Conservation (phyloP, 2,797 vertebrate genomes). For the Siniperca obscura region DNA sequence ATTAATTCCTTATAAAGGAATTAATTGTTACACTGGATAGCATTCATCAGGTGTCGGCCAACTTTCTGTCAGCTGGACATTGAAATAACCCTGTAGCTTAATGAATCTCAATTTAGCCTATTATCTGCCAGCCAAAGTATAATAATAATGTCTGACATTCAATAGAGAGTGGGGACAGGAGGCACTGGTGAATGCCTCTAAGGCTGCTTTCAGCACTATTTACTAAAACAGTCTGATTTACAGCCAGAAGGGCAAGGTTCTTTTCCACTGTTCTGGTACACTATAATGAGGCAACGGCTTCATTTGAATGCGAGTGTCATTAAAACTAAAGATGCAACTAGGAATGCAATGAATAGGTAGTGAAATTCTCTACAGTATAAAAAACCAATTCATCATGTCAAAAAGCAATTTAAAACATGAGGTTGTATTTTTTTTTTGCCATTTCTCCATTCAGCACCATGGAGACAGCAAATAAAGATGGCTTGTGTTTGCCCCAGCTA, state of each 20-base stretch:
- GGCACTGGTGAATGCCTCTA: slow-evolving; percentile 19
- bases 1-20: no score
- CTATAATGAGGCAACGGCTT: neutral
- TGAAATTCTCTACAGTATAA: neutral
- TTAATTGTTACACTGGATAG: slow-evolving; percentile 27
- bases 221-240: slow-evolving; percentile 63
- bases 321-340: neutral
- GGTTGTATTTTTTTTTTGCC: neutral
- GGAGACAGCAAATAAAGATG: slow-evolving; percentile 17
- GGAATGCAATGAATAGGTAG: neutral
- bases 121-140: slow-evolving; percentile 35
- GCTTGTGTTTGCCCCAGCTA: neutral
- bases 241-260: slow-evolving; percentile 39
- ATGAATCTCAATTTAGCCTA: slow-evolving; percentile 42
- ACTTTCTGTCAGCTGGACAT: slow-evolving; percentile 40
- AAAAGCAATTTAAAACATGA: neutral
- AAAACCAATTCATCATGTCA: neutral
- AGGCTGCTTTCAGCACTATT: slow-evolving; percentile 51
- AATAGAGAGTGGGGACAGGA: slow-evolving; percentile 27
- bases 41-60: slow-evolving; percentile 23
- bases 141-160: slow-evolving; percentile 42
- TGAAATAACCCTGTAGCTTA: slow-evolving; percentile 27
- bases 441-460: slow-evolving; percentile 22
- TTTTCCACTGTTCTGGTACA: slow-evolving; percentile 54
- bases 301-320: slow-evolving; percentile 3